phyloP scores from a whole-genome alignment of 2,888 invertebrate genomes.

The Chloromyia formosa region DNA sequence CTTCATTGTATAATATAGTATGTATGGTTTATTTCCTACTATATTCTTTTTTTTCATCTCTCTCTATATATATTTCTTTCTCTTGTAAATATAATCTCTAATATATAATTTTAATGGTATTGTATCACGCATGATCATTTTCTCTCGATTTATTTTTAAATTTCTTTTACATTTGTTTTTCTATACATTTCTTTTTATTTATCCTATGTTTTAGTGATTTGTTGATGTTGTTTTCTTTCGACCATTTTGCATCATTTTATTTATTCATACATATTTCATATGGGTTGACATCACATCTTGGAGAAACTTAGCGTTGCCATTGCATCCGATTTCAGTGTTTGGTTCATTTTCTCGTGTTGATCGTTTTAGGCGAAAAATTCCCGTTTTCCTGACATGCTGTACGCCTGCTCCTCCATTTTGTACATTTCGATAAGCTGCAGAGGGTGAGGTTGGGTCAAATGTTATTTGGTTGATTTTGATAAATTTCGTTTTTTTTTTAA shows the following conservation, averaged over 20 bases:
- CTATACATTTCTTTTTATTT: neutral
- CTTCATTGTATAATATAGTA: neutral
- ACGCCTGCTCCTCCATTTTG: constrained; percentile 92
- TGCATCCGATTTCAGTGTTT: constrained; percentile 20
- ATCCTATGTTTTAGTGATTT: constrained; percentile 24
- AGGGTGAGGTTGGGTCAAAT: too few species aligned
- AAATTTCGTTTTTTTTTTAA: too few species aligned
- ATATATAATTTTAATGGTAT: constrained; percentile 29
- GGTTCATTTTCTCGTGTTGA: too few species aligned
- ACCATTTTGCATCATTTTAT: too few species aligned
- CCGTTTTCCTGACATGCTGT: constrained; percentile 85
- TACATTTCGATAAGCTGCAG: constrained; percentile 89
- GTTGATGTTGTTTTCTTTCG: too few species aligned
- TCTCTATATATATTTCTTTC: neutral
- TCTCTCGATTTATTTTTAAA: constrained; percentile 4
- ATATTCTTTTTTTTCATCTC: neutral
- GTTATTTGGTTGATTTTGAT: too few species aligned
- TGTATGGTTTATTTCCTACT: constrained; percentile 10
- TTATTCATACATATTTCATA: constrained; percentile 12
- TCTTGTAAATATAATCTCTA: constrained; percentile 30
- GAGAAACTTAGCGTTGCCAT: constrained; percentile 4
- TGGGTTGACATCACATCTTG: constrained; percentile 17
- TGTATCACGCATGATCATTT: constrained; percentile 38
- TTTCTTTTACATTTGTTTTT: neutral
- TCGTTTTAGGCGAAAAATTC: constrained; percentile 86